Conservation (phyloP, 35 echinoderm and acorn worm genomes). For the Heliocidaris erythrogramma region DNA sequence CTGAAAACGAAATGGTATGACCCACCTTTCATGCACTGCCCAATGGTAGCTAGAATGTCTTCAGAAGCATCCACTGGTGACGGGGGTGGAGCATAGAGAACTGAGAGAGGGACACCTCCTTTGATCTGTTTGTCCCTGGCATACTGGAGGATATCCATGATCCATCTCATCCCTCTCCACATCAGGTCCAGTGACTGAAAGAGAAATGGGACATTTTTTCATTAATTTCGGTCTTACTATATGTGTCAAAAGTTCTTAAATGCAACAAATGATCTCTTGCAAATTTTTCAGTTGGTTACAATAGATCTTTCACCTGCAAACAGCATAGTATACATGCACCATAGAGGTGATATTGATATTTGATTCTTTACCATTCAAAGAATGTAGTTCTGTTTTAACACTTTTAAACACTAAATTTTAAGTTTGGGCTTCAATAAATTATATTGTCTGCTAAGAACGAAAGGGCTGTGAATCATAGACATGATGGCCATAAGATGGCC, state of each 20-base stretch:
- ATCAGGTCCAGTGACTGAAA: constrained; percentile 81
- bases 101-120: constrained; percentile 94
- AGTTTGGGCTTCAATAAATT: too few relatives aligned
- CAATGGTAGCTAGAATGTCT: constrained; percentile 40
- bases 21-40: constrained; percentile 45
- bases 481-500: too few relatives aligned
- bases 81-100: constrained; percentile 94
- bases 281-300: too few relatives aligned
- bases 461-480: too few relatives aligned
- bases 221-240: background rate
- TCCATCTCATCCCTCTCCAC: constrained; percentile 96
- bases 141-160: constrained; percentile 96
- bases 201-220: background rate
- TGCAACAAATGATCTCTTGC: background rate
- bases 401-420: too few relatives aligned
- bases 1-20: background rate
- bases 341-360: too few relatives aligned
- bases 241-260: background rate
- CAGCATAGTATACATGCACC: too few relatives aligned
- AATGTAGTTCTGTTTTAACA: too few relatives aligned
- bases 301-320: too few relatives aligned
- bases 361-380: too few relatives aligned
- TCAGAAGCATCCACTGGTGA: constrained; percentile 86
- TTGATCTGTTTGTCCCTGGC: constrained; percentile 94
- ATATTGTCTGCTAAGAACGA: too few relatives aligned